Conservation (phyloP, 35 echinoderm and acorn worm genomes). For the Apostichopus californicus region DNA sequence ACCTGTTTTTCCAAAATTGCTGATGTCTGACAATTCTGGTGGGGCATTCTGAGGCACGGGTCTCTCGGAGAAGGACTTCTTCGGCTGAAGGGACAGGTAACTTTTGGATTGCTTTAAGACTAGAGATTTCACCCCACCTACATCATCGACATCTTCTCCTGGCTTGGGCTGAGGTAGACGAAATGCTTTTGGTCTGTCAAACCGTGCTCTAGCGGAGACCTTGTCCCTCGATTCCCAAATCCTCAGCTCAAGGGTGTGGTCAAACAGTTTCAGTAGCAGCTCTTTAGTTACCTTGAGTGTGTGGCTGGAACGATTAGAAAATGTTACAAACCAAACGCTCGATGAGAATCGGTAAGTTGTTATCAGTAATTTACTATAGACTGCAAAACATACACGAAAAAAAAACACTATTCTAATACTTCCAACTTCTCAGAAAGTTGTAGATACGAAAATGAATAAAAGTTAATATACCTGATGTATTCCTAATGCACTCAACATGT, state of each 20-base stretch:
- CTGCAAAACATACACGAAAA: no score
- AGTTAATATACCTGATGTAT: no score
- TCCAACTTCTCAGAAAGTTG: no score
- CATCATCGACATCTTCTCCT: slow-evolving; percentile 89
- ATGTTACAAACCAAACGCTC: no score
- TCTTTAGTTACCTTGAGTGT: slow-evolving; percentile 93
- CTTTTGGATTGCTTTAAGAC: slow-evolving; percentile 96
- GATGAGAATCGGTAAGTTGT: no score
- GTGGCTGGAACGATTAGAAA: slow-evolving; percentile 59
- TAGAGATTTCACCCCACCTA: slow-evolving; percentile 88
- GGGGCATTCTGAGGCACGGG: slow-evolving; percentile 88
- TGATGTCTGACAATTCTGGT: slow-evolving; percentile 77
- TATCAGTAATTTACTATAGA: no score
- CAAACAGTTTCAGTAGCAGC: slow-evolving; percentile 86
- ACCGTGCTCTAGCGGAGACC: slow-evolving; percentile 80
- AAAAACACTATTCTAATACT: no score
- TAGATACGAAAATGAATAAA: no score
- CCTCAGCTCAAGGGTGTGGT: slow-evolving; percentile 88
- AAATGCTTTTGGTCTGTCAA: slow-evolving; percentile 95
- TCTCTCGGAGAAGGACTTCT: slow-evolving; percentile 82
- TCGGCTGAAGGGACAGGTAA: slow-evolving; percentile 90
- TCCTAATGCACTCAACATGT: no score
- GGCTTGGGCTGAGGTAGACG: slow-evolving; percentile 90
- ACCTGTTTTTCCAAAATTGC: slow-evolving; percentile 88
- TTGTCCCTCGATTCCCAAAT: slow-evolving; percentile 89